These are phyloP conservation scores for Aphodius sticticus DNA, from an alignment of 2,888 invertebrate genomes.

Conservation along the genomic window DNA sequence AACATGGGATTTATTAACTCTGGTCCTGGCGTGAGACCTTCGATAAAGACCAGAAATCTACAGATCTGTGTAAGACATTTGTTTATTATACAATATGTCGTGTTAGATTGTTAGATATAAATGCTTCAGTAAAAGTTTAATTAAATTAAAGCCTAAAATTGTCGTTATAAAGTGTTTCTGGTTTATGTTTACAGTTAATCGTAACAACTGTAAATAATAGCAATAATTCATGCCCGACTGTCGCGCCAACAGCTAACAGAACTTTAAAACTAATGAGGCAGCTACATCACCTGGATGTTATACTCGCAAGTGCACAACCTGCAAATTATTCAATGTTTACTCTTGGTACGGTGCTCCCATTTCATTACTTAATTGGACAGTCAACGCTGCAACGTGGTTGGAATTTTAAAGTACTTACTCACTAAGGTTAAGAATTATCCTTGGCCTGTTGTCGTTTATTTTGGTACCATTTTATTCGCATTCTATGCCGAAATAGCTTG, in stretches of 20 bases:
- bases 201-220: background rate
- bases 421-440: background rate
- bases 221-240: background rate
- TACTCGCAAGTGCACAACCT: background rate
- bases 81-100: too few relatives aligned
- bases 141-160: too few relatives aligned
- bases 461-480: background rate
- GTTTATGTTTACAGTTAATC: background rate
- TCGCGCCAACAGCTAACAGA: background rate
- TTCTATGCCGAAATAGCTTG: background rate
- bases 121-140: too few relatives aligned
- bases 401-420: background rate
- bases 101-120: too few relatives aligned
- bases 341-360: background rate
- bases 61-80: too few relatives aligned
- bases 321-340: background rate
- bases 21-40: too few relatives aligned
- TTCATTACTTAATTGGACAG: background rate
- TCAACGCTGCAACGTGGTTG: background rate
- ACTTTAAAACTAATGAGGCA: background rate
- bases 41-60: too few relatives aligned
- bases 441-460: background rate
- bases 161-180: too few relatives aligned
- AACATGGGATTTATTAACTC: too few relatives aligned
- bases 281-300: background rate